phyloP scores from a whole-genome alignment of 2,888 invertebrate species.

The Unio delphinus region DNA sequence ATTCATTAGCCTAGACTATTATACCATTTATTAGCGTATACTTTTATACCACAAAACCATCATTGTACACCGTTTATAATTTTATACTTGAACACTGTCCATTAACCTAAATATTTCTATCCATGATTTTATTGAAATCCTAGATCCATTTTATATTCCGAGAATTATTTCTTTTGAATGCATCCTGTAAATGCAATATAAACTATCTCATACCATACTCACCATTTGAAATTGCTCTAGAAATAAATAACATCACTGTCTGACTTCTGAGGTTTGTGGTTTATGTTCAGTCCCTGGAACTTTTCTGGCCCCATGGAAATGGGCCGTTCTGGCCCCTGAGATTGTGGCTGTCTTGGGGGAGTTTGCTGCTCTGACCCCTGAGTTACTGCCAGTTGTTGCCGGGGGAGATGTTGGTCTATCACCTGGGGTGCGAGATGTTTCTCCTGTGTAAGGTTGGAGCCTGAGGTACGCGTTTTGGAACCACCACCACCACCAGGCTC shows the following conservation, averaged over 20 bases:
- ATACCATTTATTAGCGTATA: too few species aligned
- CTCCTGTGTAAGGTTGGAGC: not conserved
- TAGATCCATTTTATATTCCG: too few species aligned
- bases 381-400: not conserved
- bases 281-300: constrained; percentile 19
- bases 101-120: too few species aligned
- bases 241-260: constrained; percentile 52
- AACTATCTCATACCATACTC: too few species aligned
- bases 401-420: constrained; percentile 1
- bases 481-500: constrained; percentile 19
- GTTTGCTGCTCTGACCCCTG: too few species aligned
- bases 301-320: constrained; percentile 17
- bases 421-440: constrained; percentile 1
- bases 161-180: too few species aligned
- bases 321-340: constrained; percentile 13
- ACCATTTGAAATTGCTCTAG: constrained; percentile 14
- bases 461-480: not conserved
- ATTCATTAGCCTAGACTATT: too few species aligned
- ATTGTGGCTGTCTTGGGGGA: not conserved
- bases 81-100: too few species aligned
- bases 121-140: too few species aligned
- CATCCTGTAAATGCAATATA: too few species aligned
- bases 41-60: too few species aligned
- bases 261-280: constrained; percentile 38
- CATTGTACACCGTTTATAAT: too few species aligned